Conservation (phyloP, 2,888 invertebrate species). For the Amphipoea lucens region DNA sequence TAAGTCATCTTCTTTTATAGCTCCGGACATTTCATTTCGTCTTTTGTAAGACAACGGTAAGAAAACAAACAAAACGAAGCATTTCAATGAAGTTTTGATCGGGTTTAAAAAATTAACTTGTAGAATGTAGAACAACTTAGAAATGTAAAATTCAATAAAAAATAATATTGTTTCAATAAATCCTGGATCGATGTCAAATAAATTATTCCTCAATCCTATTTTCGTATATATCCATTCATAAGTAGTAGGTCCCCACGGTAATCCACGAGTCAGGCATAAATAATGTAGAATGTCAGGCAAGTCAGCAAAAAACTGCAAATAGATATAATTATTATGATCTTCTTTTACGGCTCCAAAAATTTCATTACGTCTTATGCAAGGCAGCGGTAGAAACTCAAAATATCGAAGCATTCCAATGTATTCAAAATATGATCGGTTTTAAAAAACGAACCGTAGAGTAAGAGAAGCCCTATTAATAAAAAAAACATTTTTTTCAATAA, state of each 20-base stretch:
- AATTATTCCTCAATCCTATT: too few species aligned
- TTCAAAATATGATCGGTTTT: not conserved
- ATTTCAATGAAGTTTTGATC: not conserved
- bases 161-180: slow-evolving; percentile 13
- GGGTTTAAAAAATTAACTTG: too few species aligned
- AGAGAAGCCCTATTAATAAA: not conserved
- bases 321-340: too few species aligned
- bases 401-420: not conserved
- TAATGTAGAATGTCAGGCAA: too few species aligned
- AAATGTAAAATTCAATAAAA: too few species aligned
- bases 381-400: not conserved
- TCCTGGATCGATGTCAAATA: not conserved
- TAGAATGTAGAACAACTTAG: too few species aligned
- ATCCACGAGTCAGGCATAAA: too few species aligned
- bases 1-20: not conserved
- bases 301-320: too few species aligned
- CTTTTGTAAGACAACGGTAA: too few species aligned
- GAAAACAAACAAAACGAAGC: not conserved
- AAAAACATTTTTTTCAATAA: not conserved
- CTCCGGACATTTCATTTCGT: not conserved
- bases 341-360: not conserved
- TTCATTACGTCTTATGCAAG: not conserved
- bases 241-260: too few species aligned
- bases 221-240: too few species aligned
- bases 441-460: not conserved